Percentiles rank a stretch among this genome's conserved stretches.
Evolutionary conservation across 2,888 invertebrate genomes (phyloP).

Genomic region (Glomeris marginata): DNA sequence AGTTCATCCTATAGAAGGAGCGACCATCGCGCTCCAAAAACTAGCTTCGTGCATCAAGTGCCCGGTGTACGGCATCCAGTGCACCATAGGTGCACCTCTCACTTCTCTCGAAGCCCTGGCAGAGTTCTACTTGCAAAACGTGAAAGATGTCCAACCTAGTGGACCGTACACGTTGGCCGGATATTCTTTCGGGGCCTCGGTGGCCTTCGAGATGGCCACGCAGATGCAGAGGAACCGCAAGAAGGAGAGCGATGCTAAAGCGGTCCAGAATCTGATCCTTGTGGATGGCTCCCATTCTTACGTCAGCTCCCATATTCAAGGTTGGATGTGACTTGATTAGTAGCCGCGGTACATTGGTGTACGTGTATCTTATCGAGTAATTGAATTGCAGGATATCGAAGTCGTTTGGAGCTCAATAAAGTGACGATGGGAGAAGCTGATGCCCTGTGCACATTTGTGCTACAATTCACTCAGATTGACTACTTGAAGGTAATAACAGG

Average conservation of each 20-base stretch:
- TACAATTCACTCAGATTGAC: constrained; percentile 61
- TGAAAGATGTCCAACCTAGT: constrained; percentile 55
- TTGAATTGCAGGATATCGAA: constrained; percentile 9
- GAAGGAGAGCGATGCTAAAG: neutral
- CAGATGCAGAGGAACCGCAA: constrained; percentile 46
- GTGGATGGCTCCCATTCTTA: constrained; percentile 82
- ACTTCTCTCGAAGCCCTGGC: constrained; percentile 56
- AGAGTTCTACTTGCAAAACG: constrained; percentile 35
- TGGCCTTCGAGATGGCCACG: constrained; percentile 87
- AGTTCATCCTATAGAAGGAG: constrained; percentile 81
- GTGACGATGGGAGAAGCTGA: constrained; percentile 24
- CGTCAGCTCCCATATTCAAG: constrained; percentile 55
- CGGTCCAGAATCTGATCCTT: constrained; percentile 47
- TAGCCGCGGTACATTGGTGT: too few species aligned
- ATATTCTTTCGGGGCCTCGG: constrained; percentile 89
- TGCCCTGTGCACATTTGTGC: constrained; percentile 65
- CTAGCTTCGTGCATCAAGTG: constrained; percentile 56
- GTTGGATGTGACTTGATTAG: too few species aligned
- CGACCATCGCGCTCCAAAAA: constrained; percentile 49
- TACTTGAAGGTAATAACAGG: constrained; percentile 42
- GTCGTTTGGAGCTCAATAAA: constrained; percentile 7
- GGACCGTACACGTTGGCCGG: constrained; percentile 83
- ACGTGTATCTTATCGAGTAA: too few species aligned
- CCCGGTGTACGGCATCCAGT: constrained; percentile 80
- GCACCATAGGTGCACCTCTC: constrained; percentile 58